Conservation (phyloP, 2,797 vertebrate species). For the Rhinichthys osculus region DNA sequence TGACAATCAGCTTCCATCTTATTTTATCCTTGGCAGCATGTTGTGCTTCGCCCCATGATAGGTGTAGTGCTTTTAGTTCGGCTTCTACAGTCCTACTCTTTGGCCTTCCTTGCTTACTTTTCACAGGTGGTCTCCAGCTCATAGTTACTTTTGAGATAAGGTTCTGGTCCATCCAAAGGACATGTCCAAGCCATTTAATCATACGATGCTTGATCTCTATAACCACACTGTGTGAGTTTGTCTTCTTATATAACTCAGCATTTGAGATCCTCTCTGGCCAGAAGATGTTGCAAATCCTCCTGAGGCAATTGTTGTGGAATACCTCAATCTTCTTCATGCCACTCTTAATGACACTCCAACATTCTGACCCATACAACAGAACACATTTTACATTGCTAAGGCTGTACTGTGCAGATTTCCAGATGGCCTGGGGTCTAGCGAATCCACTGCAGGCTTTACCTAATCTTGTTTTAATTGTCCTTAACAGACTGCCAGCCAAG, state of each 20-base stretch:
- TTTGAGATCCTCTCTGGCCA: background rate
- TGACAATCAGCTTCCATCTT: background rate
- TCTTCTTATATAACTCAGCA: background rate
- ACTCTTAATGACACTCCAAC: background rate
- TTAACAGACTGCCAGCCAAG: slow-evolving; percentile 5
- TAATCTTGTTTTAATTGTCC: background rate
- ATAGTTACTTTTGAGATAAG: background rate
- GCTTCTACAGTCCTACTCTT: background rate
- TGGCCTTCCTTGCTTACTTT: background rate
- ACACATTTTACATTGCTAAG: background rate
- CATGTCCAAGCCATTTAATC: background rate
- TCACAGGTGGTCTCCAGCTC: background rate
- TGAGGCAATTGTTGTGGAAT: background rate
- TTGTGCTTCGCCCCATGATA: background rate
- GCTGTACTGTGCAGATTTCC: background rate
- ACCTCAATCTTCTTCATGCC: background rate
- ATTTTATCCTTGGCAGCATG: background rate
- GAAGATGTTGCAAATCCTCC: background rate
- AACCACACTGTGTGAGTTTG: background rate
- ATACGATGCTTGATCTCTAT: background rate
- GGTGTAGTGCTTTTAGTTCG: background rate
- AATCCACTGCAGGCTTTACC: background rate
- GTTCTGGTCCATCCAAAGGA: background rate
- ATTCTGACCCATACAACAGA: background rate
- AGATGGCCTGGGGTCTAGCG: background rate